These are phyloP conservation scores for Pelecanus crispus DNA, from an alignment of 2,113 vertebrate genomes.

Conservation along the genomic window DNA sequence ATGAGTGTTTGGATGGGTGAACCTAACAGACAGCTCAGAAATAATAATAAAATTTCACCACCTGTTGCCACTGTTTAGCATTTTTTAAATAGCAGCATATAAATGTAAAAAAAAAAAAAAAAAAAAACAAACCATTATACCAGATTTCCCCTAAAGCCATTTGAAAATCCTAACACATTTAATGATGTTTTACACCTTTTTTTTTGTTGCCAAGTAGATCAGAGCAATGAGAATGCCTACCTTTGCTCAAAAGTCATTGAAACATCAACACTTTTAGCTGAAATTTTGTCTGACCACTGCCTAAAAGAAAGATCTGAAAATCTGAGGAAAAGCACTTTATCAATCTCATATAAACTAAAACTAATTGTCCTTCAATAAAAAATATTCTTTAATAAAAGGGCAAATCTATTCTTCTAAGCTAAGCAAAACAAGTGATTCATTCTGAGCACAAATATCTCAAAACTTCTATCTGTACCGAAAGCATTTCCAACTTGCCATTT, in stretches of 20 bases:
- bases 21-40: not conserved
- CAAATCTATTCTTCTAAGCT: not conserved
- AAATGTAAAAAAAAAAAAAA: not conserved
- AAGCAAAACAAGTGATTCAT: not conserved
- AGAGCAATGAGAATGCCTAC: not conserved
- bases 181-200: not conserved
- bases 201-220: not conserved
- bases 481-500: not conserved
- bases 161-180: not conserved
- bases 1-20: not conserved
- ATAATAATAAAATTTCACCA: not conserved
- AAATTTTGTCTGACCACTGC: not conserved
- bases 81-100: not conserved
- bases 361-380: not conserved
- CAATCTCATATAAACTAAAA: not conserved
- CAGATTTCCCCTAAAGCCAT: not conserved
- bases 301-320: not conserved
- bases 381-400: not conserved
- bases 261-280: not conserved
- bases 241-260: not conserved
- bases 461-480: not conserved
- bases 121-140: not conserved
- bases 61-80: not conserved
- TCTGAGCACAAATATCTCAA: not conserved
- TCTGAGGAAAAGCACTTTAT: not conserved